These are phyloP conservation scores for Porites divaricata DNA, from an alignment of 92 coral and sea anemone species.

Conservation along the genomic window DNA sequence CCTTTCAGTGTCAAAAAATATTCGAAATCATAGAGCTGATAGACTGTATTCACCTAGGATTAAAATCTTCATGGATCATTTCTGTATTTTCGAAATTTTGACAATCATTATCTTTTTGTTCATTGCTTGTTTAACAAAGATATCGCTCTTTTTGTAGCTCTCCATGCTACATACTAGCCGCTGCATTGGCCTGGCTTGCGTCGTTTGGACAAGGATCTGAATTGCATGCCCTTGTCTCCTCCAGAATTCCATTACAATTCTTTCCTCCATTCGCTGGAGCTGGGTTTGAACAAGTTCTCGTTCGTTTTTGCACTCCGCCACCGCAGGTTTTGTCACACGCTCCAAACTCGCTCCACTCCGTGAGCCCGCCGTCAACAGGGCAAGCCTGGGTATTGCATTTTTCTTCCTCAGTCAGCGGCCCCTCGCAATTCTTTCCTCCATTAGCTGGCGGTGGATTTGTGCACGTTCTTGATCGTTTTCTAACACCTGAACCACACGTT, in stretches of 20 bases:
- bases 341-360: slow-evolving; percentile 28
- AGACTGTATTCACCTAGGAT: too few species aligned
- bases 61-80: too few species aligned
- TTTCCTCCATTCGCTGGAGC: slow-evolving; percentile 33
- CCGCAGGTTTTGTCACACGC: slow-evolving; percentile 34
- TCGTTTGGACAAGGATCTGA: slow-evolving; percentile 26
- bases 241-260: slow-evolving; percentile 22
- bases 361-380: slow-evolving; percentile 24
- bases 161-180: too few species aligned
- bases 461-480: slow-evolving; percentile 55
- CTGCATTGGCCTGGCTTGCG: not conserved
- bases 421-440: slow-evolving; percentile 67
- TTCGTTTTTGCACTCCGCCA: slow-evolving; percentile 18
- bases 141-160: too few species aligned
- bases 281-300: slow-evolving; percentile 27
- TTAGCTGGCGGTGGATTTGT: slow-evolving; percentile 59
- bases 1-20: too few species aligned
- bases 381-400: slow-evolving; percentile 29
- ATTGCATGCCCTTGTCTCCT: slow-evolving; percentile 35
- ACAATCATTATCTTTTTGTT: too few species aligned
- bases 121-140: too few species aligned
- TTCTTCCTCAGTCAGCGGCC: slow-evolving; percentile 34
- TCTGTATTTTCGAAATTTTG: too few species aligned
- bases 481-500: slow-evolving; percentile 49
- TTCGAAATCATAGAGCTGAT: too few species aligned